These are phyloP conservation scores for Tachina grossa DNA, from an alignment of 2,888 invertebrate species.

Conservation along the genomic window DNA sequence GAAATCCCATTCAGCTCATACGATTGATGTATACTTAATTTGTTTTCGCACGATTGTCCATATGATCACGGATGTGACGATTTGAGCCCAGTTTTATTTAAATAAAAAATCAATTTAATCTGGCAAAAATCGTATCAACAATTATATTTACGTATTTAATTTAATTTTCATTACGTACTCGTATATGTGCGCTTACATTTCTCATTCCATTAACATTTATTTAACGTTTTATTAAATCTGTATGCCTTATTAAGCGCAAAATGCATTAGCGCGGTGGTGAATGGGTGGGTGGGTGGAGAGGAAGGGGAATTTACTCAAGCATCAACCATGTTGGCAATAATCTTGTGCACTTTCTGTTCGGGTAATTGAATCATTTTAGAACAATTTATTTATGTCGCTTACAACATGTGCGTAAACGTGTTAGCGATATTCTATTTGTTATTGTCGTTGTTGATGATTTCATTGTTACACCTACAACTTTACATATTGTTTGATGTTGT, in stretches of 20 bases:
- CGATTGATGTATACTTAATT: too few species aligned
- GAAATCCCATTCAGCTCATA: too few species aligned
- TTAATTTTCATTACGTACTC: background rate
- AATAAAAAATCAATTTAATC: too few species aligned
- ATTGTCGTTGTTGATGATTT: slow-evolving; percentile 50
- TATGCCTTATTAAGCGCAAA: slow-evolving; percentile 56
- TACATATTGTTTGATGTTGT: background rate
- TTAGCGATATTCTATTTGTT: slow-evolving; percentile 61
- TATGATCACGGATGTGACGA: too few species aligned
- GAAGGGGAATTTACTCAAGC: background rate
- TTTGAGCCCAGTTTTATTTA: too few species aligned
- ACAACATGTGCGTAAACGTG: slow-evolving; percentile 70
- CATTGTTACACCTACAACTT: slow-evolving; percentile 32
- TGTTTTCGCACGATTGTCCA: too few species aligned
- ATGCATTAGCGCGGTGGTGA: slow-evolving; percentile 1
- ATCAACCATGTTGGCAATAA: slow-evolving; percentile 41
- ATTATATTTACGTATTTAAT: background rate
- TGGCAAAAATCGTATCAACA: too few species aligned
- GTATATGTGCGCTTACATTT: background rate
- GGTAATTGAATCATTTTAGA: slow-evolving; percentile 74
- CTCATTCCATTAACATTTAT: slow-evolving; percentile 29
- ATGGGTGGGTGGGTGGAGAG: background rate
- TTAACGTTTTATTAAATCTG: slow-evolving; percentile 65
- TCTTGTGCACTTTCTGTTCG: slow-evolving; percentile 58
- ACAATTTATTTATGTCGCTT: slow-evolving; percentile 73